These are phyloP conservation scores for Cladopsammia gracilis DNA, from an alignment of 64 coral and sea anemone genomes.

Conservation along the genomic window DNA sequence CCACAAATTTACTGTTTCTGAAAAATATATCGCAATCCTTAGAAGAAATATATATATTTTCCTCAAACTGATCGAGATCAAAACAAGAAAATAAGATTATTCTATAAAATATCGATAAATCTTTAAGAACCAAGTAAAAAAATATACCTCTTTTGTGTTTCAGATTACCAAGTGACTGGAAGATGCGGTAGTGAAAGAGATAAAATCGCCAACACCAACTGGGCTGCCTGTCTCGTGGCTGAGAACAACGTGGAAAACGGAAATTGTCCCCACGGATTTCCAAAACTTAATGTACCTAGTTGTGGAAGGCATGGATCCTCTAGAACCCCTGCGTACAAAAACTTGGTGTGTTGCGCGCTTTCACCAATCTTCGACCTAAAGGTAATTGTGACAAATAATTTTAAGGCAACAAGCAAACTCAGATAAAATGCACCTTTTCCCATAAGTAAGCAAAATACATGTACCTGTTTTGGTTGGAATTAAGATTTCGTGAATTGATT, in stretches of 20 bases:
- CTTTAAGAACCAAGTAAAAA: neutral
- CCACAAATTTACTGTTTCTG: too few species aligned
- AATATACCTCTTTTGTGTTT: neutral
- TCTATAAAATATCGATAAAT: too few species aligned
- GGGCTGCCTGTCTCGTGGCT: slow-evolving; percentile 5
- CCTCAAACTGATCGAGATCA: too few species aligned
- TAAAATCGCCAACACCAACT: neutral
- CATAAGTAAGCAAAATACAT: too few species aligned
- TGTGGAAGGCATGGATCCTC: neutral
- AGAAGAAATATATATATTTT: too few species aligned
- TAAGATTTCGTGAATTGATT: too few species aligned
- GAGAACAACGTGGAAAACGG: neutral
- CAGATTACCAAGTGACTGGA: slow-evolving; percentile 2
- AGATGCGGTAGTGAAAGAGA: neutral
- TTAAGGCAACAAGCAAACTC: too few species aligned
- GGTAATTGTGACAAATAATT: neutral
- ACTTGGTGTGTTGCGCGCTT: slow-evolving; percentile 1
- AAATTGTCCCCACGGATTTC: slow-evolving; percentile 4
- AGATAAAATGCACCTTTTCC: too few species aligned
- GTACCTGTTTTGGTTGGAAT: too few species aligned
- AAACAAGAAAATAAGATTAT: too few species aligned
- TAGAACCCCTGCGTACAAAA: neutral
- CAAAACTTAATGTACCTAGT: neutral
- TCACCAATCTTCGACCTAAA: slow-evolving; percentile 7
- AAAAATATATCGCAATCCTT: too few species aligned